Percentiles rank a stretch among this genome's conserved stretches.
Conservation (phyloP, 2,888 invertebrate species). For the Eupithecia centaureata region DNA sequence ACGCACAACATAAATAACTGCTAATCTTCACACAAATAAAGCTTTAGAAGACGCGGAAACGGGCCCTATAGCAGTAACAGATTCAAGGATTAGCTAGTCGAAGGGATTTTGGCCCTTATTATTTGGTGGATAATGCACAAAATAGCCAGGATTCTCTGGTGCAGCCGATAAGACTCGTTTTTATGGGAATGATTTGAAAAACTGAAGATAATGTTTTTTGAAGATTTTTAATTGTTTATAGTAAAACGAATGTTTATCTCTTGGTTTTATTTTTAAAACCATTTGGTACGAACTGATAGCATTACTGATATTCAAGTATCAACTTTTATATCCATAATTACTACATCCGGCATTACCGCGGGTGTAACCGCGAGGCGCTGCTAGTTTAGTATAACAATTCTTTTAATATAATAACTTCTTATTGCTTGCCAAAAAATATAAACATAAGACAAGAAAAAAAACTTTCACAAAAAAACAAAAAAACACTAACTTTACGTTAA, state of each 20-base stretch:
- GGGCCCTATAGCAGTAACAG: constrained; percentile 37
- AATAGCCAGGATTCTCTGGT: constrained; percentile 8
- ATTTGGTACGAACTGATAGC: too few species aligned
- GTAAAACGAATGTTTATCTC: neutral
- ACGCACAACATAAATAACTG: constrained; percentile 36
- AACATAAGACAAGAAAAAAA: too few species aligned
- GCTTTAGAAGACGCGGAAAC: constrained; percentile 35
- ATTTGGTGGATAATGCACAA: constrained; percentile 9
- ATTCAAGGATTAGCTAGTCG: constrained; percentile 29
- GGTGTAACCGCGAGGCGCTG: too few species aligned
- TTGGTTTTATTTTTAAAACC: neutral
- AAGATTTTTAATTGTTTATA: neutral
- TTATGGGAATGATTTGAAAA: constrained; percentile 19
- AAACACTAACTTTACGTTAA: too few species aligned
- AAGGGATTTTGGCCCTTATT: constrained; percentile 26
- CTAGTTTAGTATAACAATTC: too few species aligned
- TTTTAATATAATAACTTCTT: too few species aligned
- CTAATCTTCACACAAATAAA: constrained; percentile 39
- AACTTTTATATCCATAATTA: too few species aligned
- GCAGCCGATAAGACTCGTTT: constrained; percentile 26
- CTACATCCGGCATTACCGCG: too few species aligned
- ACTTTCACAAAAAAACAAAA: too few species aligned
- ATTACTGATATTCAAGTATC: too few species aligned
- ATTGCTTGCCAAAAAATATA: too few species aligned
- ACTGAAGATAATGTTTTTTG: neutral